Percentiles rank a stretch among this genome's conserved stretches.
Conservation (phyloP, 2,113 vertebrate genomes). For the Meles meles region DNA sequence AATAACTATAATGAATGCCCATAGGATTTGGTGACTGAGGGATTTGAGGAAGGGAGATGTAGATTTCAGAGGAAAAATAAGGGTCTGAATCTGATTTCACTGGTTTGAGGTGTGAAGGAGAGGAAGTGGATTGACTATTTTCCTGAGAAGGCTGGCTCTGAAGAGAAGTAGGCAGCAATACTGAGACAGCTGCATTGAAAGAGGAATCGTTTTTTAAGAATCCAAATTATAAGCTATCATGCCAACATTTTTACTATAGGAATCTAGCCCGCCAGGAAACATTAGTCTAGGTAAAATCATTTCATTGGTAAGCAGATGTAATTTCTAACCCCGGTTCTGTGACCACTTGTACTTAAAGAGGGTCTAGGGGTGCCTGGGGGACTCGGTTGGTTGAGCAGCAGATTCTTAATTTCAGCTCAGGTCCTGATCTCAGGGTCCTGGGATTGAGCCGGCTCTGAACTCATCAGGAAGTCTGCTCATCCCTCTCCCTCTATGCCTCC, state of each 20-base stretch:
- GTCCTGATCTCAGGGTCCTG: neutral
- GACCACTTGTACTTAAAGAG: neutral
- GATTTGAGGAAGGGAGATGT: neutral
- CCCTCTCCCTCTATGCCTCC: neutral
- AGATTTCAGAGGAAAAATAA: constrained; percentile 18
- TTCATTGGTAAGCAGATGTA: neutral
- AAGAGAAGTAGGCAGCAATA: neutral
- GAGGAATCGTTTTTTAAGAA: neutral
- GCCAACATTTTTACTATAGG: neutral
- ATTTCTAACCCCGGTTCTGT: constrained; percentile 16
- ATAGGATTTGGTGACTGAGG: neutral
- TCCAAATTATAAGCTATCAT: neutral
- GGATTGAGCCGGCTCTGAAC: neutral
- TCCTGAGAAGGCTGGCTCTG: neutral
- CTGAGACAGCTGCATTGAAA: neutral
- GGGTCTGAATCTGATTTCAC: neutral
- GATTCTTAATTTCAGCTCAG: neutral
- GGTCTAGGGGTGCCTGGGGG: neutral
- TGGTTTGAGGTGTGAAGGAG: neutral
- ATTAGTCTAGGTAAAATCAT: constrained; percentile 1
- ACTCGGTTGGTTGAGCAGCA: neutral
- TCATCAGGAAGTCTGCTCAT: neutral
- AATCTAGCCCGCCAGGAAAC: neutral
- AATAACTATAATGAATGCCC: neutral
- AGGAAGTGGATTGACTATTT: constrained; percentile 5